phyloP scores from a whole-genome alignment of 2,888 invertebrate genomes.

The Diarsia brunnea region DNA sequence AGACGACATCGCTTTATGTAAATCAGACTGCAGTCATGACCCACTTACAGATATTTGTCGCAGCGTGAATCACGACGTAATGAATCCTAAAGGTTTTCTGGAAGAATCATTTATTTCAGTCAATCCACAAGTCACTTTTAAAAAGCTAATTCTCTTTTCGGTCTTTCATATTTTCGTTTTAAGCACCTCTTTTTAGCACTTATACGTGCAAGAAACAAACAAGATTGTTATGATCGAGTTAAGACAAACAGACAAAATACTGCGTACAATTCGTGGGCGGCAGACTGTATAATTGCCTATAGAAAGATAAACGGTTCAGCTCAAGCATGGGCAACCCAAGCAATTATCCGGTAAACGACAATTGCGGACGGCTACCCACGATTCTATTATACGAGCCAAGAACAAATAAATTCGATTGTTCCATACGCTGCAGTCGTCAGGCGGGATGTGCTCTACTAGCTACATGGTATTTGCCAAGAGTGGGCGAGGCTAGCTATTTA shows the following conservation, averaged over 20 bases:
- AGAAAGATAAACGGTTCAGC: slow-evolving; percentile 67
- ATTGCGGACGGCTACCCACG: slow-evolving; percentile 73
- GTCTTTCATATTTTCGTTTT: background rate
- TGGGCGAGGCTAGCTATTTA: slow-evolving; percentile 68
- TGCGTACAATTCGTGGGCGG: slow-evolving; percentile 69
- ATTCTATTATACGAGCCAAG: slow-evolving; percentile 65
- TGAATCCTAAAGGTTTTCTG: slow-evolving; percentile 34
- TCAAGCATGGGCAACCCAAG: slow-evolving; percentile 61
- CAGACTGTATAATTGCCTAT: slow-evolving; percentile 74
- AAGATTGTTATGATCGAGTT: slow-evolving; percentile 27
- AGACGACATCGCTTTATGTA: slow-evolving; percentile 81
- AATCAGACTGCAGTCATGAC: slow-evolving; percentile 84
- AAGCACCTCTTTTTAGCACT: background rate
- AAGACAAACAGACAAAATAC: slow-evolving; percentile 49
- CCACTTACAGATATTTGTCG: slow-evolving; percentile 76
- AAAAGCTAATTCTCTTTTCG: slow-evolving; percentile 17
- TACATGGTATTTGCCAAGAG: slow-evolving; percentile 64
- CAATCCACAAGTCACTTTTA: background rate
- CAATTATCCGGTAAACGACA: slow-evolving; percentile 77
- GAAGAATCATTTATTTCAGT: slow-evolving; percentile 27
- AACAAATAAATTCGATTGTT: slow-evolving; percentile 66
- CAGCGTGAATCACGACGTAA: slow-evolving; percentile 74
- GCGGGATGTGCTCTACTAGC: slow-evolving; percentile 71
- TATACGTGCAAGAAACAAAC: slow-evolving; percentile 21
- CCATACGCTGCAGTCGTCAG: slow-evolving; percentile 65